These are phyloP conservation scores for Diadema setosum DNA, from an alignment of 35 echinoderm and acorn worm genomes.

Conservation along the genomic window DNA sequence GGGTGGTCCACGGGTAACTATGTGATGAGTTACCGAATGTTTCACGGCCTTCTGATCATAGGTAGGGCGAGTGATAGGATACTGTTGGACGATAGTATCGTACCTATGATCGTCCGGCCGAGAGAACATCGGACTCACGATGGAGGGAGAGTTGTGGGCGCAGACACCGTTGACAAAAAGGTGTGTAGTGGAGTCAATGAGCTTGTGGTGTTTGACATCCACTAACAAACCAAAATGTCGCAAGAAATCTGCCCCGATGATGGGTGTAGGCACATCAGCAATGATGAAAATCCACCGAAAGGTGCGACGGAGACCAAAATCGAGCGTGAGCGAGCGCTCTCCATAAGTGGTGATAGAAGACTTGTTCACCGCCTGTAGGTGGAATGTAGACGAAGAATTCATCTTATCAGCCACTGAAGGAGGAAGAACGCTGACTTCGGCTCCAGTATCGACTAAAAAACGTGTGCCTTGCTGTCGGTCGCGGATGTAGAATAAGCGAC, in stretches of 20 bases:
- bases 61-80: neutral
- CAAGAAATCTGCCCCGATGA: conserved; percentile 51
- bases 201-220: neutral
- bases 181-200: conserved; percentile 22
- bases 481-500: no score
- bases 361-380: no score
- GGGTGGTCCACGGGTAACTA: conserved; percentile 29
- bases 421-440: no score
- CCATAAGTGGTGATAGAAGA: conserved; percentile 13
- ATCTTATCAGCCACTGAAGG: no score
- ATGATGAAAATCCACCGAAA: conserved; percentile 39
- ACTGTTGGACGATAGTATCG: neutral
- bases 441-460: no score
- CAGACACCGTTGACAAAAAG: neutral
- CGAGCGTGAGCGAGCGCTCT: conserved; percentile 16
- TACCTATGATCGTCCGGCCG: neutral
- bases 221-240: conserved; percentile 15
- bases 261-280: conserved; percentile 31
- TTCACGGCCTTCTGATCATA: conserved; percentile 6
- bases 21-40: conserved; percentile 50
- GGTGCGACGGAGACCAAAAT: conserved; percentile 23
- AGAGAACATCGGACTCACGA: neutral
- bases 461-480: no score
- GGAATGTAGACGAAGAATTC: no score
- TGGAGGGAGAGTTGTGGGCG: neutral